phyloP scores from a whole-genome alignment of 2,888 invertebrate species.

The Smittia sp. region DNA sequence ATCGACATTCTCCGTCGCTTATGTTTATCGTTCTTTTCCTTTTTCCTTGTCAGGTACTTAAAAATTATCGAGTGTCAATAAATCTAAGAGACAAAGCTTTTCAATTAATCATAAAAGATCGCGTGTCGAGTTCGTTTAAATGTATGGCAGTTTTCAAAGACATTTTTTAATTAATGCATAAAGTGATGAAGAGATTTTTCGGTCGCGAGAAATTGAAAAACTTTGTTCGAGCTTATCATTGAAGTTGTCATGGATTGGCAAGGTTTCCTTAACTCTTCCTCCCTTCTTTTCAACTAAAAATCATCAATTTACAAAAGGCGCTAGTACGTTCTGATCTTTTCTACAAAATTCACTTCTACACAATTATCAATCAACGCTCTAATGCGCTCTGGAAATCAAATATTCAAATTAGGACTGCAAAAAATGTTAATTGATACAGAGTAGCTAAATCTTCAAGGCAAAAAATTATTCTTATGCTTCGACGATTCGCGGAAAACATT shows the following conservation, averaged over 20 bases:
- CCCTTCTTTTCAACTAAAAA: background rate
- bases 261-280: background rate
- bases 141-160: slow-evolving; percentile 13
- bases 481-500: too few relatives aligned
- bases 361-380: background rate
- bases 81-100: background rate
- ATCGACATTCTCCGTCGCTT: background rate
- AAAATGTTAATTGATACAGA: background rate
- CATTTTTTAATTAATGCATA: background rate
- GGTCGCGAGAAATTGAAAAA: background rate
- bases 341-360: background rate
- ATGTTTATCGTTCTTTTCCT: background rate
- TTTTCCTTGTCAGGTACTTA: slow-evolving; percentile 28
- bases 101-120: slow-evolving; percentile 10
- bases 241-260: background rate
- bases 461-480: too few relatives aligned
- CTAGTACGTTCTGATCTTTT: slow-evolving; percentile 4
- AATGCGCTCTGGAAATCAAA: background rate
- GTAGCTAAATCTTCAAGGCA: background rate
- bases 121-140: background rate
- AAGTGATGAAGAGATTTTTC: background rate
- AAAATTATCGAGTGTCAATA: slow-evolving; percentile 12
- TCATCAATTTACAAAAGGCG: background rate
- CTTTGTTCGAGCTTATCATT: background rate
- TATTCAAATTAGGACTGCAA: background rate